phyloP scores from a whole-genome alignment of 2,888 invertebrate genomes.

The Apodemia zela region DNA sequence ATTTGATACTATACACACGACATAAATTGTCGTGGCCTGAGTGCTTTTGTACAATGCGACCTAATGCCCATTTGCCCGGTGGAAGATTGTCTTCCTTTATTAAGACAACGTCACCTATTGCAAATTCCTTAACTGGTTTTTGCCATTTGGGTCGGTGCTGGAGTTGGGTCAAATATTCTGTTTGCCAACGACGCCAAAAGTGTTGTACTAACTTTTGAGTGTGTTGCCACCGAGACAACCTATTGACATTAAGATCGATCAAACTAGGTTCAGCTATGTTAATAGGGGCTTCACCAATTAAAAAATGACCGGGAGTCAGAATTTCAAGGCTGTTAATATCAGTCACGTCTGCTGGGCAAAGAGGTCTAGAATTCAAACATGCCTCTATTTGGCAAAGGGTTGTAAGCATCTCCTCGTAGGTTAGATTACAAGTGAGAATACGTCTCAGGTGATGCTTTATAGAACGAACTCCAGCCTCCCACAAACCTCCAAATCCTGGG shows the following conservation, averaged over 20 bases:
- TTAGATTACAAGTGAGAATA: neutral
- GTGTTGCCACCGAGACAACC: neutral
- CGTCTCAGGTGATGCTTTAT: neutral
- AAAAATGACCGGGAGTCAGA: neutral
- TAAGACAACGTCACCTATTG: neutral
- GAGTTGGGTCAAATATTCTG: slow-evolving; percentile 1
- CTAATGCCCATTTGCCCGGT: neutral
- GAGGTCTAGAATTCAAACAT: neutral
- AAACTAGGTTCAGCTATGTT: neutral
- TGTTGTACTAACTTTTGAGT: neutral
- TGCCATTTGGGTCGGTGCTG: neutral
- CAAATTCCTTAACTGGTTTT: neutral
- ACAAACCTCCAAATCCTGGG: neutral
- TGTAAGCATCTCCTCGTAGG: neutral
- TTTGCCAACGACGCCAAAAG: neutral
- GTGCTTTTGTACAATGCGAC: neutral
- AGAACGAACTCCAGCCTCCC: neutral
- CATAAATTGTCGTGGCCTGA: neutral
- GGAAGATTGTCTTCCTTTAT: neutral
- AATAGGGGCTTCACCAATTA: neutral
- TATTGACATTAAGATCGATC: neutral
- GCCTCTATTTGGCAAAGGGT: neutral
- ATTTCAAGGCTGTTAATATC: neutral
- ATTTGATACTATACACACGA: neutral
- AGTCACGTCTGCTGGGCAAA: neutral